Base-by-base conservation (phyloP, 2,113 vertebrate species). In the Sapayoa aenigma region DNA sequence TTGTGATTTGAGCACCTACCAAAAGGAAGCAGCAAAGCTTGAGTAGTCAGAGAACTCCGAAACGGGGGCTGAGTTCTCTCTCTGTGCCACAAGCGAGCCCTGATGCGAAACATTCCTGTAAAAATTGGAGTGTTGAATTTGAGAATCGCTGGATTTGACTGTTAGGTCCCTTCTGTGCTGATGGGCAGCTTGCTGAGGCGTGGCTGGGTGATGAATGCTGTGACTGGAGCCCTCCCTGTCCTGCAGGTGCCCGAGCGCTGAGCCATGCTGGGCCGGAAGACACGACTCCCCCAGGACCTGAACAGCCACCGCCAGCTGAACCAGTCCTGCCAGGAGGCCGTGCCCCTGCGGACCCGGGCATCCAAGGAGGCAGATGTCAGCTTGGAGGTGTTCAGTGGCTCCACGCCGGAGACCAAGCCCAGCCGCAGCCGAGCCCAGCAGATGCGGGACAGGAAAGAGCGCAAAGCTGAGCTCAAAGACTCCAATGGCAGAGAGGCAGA, bases 241-340 rank as follows among this genome's bases (percentile, higher is more conserved):
- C 14, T 1, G 15, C 93, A 98, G 98, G 97, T 95, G 90, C 89
- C 93, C 87, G 74, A 93, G 96, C 6, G 42, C 60, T 97, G 97
- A 98, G 98, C 98, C 98, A 99, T 99, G 99, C 98, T 98, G 98
- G 98, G 98, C 97, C 97, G 96, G 90, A 98, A 93, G 95, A 84
- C 97, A 58, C 97, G 98, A 88, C 94, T 96, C 59, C 97, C 98
- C 44, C 97, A 72, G 41, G 72, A 95, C 67, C 94, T 88, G 68
- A 94, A 84, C 94, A 84, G 97, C 93, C 93, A 95, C 67, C 96
- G 92, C 53, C 98, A 94, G 87, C 89, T 79, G 12, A 95, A 96
- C 91, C 97, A 94, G 79, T 66, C 98, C 60, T 97, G 91, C 93
- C 95, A 80, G 13, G 98, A 98, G 46, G 98, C 98, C 28, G 97